Evolutionary conservation across 2,113 vertebrate species (phyloP), one percentile per base, ranked within the genome.

Genomic region (Catagonus wagneri): DNA sequence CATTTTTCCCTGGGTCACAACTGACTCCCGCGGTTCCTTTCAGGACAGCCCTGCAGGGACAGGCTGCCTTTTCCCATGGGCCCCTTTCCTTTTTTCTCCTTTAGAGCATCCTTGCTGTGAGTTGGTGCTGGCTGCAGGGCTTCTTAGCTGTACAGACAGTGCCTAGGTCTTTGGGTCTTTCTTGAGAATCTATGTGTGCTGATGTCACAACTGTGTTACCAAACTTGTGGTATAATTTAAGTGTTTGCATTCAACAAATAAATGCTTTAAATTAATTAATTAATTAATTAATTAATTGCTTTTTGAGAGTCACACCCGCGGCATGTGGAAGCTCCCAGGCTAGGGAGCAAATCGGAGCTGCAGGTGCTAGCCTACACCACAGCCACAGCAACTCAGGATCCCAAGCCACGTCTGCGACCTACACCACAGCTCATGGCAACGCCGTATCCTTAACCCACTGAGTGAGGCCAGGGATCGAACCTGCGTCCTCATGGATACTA

Each of bases 241-340:
- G 32, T 90, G 66, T 94, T 95, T 54, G 19, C 44, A 22, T 83
- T 95, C 65, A 90, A 72, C 58, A 63, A 91, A 72, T 32, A 89
- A 32, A 36, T 61, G 27, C 61, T 66, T 66, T 92, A n/a, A n/a
- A n/a, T n/a, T n/a, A n/a, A n/a, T n/a, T n/a, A n/a, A n/a, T n/a
- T n/a, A n/a, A n/a, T n/a, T n/a, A n/a, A n/a, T n/a, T n/a, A n/a
- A n/a, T n/a, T n/a, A n/a, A n/a, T n/a, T n/a, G n/a, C n/a, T 44
- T 44, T 44, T 44, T 44, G 4, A 44, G 44, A 8, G 44, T 8
- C 44, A 44, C 44, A 44, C 44, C 44, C 44, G 44, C 8, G 44
- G 44, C 44, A 44, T 44, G 8, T 44, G 44, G 44, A 44, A 44
- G 44, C 8, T 44, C 44, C 44, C 44, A 44, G 44, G 44, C 8